These are phyloP conservation scores for Apostichopus leukothele DNA, from an alignment of 53 echinoderm and acorn worm genomes.

Conservation along the genomic window DNA sequence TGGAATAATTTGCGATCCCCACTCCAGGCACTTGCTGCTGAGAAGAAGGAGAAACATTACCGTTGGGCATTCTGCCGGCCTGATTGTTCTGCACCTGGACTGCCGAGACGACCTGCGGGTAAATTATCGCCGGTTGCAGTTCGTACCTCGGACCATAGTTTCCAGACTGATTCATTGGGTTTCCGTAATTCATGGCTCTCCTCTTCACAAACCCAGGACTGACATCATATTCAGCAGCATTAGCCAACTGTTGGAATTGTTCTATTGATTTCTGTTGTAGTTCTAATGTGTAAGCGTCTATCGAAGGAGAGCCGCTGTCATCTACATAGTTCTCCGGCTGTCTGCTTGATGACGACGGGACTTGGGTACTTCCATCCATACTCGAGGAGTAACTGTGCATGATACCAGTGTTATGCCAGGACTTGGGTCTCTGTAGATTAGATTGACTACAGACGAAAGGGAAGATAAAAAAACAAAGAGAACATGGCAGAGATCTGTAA, in stretches of 20 bases:
- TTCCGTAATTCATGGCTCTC: constrained; percentile 55
- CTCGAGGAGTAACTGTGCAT: constrained; percentile 33
- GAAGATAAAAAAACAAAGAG: neutral
- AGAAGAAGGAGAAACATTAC: constrained; percentile 40
- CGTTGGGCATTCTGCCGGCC: constrained; percentile 64
- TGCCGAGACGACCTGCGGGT: constrained; percentile 78
- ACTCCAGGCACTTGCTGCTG: constrained; percentile 41
- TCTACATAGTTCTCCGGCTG: constrained; percentile 24
- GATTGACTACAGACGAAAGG: constrained; percentile 53
- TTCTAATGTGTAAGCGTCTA: constrained; percentile 35
- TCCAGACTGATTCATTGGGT: constrained; percentile 46
- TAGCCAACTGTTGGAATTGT: neutral
- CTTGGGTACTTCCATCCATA: constrained; percentile 32
- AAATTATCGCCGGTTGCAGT: constrained; percentile 73
- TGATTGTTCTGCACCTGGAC: constrained; percentile 72
- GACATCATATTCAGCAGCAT: constrained; percentile 31
- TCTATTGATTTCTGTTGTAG: constrained; percentile 17
- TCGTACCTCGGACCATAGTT: constrained; percentile 3
- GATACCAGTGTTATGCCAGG: constrained; percentile 77
- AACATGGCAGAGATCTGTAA: no score
- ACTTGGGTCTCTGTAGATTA: constrained; percentile 69
- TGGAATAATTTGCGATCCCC: constrained; percentile 53
- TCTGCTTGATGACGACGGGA: neutral
- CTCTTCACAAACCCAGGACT: constrained; percentile 56
- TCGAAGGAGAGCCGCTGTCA: neutral